These are phyloP conservation scores for Lamprotornis superbus DNA, from an alignment of 2,113 vertebrate species.

Conservation along the genomic window DNA sequence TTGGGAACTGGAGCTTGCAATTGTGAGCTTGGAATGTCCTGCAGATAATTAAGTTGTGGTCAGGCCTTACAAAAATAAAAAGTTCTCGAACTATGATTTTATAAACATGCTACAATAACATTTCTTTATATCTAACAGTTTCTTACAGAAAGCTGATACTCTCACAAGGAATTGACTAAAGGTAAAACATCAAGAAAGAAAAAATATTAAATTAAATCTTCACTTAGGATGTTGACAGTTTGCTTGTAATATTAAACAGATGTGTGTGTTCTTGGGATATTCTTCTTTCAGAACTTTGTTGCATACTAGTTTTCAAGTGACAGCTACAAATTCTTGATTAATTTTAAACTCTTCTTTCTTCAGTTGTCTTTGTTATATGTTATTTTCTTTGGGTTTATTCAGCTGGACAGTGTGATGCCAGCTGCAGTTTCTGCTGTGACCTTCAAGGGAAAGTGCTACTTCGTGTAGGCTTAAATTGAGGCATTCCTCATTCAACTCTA, in stretches of 20 bases:
- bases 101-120: slow-evolving; percentile 99
- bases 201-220: slow-evolving; percentile 99
- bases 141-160: slow-evolving; percentile 95
- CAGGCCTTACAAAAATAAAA: slow-evolving; percentile 84
- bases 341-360: slow-evolving; percentile 67
- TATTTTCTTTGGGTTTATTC: slow-evolving; percentile 13
- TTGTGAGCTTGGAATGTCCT: slow-evolving; percentile 91
- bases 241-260: slow-evolving; percentile 95
- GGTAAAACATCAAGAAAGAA: slow-evolving; percentile 97
- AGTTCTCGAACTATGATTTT: slow-evolving; percentile 90
- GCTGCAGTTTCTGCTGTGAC: not conserved
- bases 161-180: slow-evolving; percentile 96
- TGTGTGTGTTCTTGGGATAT: slow-evolving; percentile 87
- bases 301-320: slow-evolving; percentile 74
- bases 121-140: slow-evolving; percentile 97
- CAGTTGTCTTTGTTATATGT: slow-evolving; percentile 46
- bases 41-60: slow-evolving; percentile 92
- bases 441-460: not conserved
- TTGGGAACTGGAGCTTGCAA: slow-evolving; percentile 86
- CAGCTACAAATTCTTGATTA: slow-evolving; percentile 83
- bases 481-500: slow-evolving; percentile 24
- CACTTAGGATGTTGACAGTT: slow-evolving; percentile 96
- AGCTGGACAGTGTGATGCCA: not conserved
- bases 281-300: slow-evolving; percentile 80
- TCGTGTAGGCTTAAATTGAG: not conserved